Evolutionary conservation across 2,888 invertebrate species (phyloP).

Genomic region (Gortyna flavago): DNA sequence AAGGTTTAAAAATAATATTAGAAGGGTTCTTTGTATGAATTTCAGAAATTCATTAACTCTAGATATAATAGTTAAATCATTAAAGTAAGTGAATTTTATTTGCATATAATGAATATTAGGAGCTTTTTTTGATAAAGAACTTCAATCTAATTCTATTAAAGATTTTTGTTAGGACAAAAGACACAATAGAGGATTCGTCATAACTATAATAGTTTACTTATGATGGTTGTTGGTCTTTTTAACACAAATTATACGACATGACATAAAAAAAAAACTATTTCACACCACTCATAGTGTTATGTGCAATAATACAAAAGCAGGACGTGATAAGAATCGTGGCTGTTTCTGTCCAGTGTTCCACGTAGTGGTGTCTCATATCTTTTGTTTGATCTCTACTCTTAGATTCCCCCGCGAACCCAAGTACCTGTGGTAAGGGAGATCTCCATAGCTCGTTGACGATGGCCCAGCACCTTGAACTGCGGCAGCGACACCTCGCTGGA

Average conservation of each 20-base stretch:
- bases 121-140: slow-evolving; percentile 17
- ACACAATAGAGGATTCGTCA: slow-evolving; percentile 6
- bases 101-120: neutral
- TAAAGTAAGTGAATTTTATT: slow-evolving; percentile 6
- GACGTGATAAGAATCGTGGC: slow-evolving; percentile 88
- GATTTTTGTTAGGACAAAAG: neutral
- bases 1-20: slow-evolving; percentile 51
- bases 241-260: slow-evolving; percentile 64
- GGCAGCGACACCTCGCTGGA: slow-evolving; percentile 98
- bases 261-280: slow-evolving; percentile 69
- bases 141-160: slow-evolving; percentile 7
- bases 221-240: slow-evolving; percentile 26
- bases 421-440: slow-evolving; percentile 99
- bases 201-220: slow-evolving; percentile 23
- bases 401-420: slow-evolving; percentile 79
- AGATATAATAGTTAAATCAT: neutral
- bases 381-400: slow-evolving; percentile 65
- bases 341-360: slow-evolving; percentile 88
- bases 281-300: slow-evolving; percentile 87
- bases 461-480: slow-evolving; percentile 99
- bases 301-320: slow-evolving; percentile 90
- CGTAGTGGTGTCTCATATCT: slow-evolving; percentile 76
- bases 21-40: slow-evolving; percentile 8
- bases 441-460: slow-evolving; percentile 98
- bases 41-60: slow-evolving; percentile 1